A percentile compares a stretch with the other conserved stretches of the same genome.
phyloP scores from a whole-genome alignment of 2,113 vertebrate genomes.

The Chinchilla lanigera region DNA sequence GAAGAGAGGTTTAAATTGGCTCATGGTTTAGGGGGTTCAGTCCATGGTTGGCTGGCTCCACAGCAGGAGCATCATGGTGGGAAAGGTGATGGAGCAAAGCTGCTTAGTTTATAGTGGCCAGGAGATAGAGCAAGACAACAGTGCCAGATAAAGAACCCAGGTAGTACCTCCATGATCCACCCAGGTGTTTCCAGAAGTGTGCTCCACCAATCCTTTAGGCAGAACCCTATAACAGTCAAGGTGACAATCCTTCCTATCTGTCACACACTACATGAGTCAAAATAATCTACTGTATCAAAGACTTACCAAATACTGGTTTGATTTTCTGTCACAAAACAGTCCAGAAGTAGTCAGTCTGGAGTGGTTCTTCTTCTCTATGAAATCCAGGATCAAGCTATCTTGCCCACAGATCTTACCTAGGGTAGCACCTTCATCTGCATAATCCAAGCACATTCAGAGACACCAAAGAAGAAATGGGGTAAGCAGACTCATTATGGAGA shows the following conservation, averaged over 20 bases:
- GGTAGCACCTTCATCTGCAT: background rate
- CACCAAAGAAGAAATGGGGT: background rate
- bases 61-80: background rate
- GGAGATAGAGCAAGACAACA: background rate
- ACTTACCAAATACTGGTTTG: background rate
- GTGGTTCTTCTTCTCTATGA: background rate
- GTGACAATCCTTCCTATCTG: background rate
- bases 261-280: background rate
- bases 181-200: background rate
- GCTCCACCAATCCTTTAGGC: background rate
- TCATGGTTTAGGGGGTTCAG: background rate
- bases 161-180: background rate
- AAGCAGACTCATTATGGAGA: background rate
- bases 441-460: background rate
- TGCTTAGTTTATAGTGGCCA: background rate
- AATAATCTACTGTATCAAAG: background rate
- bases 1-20: background rate
- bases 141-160: background rate
- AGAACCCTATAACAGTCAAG: background rate
- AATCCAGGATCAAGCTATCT: background rate
- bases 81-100: background rate
- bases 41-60: background rate
- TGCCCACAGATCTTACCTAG: too few relatives aligned
- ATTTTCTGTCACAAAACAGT: background rate
- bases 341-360: background rate